Evolutionary conservation across 2,888 invertebrate species (phyloP), one percentile per base, ranked within the genome.

Genomic region (Herminia tarsipennalis): DNA sequence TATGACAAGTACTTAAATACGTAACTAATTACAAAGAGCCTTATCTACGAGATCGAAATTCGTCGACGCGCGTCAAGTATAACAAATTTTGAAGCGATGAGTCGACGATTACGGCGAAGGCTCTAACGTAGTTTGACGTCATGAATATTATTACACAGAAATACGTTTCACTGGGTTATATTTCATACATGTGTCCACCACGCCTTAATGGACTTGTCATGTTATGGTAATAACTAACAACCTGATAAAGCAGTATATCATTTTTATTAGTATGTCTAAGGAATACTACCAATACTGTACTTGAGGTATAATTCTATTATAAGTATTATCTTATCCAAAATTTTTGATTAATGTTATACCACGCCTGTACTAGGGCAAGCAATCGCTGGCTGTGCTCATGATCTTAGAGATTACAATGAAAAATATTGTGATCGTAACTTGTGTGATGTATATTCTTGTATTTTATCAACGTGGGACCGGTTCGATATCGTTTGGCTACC

Each of bases 121-220:
- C 45, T 55, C 61, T 68, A 72, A 73, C 64, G 43, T 53, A 57
- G 70, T 49, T 51, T 70, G 74, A 70, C 70, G 66, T 69, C 64
- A 63, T 66, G 70, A 73, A 73, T 73, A 73, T 66, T 64, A 73
- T 66, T 61, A 78, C 63, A 66, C 66, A 63, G 60, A 66, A 72
- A 61, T 69, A 61, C 58, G 22, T 74, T 81, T 77, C 71, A 69
- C 73, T 51, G 47, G 45, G 64, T 67, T 58, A 61, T 63, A 54
- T 58, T 73, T 72, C 70, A 75, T 79, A 66, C 78, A 79, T 74
- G 73, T 79, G 80, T 78, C 81, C 75, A 70, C 57, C 54, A 66
- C 22, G 46, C 70, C 76, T 67, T 90, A 90, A 91, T 91, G 90
- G 90, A 91, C 78, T 86, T 91, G 88, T 89, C 88, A 83, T 91